Percentiles rank a stretch among this genome's conserved stretches.
Conservation (phyloP, 2,888 invertebrate species). For the Celastrina argiolus region DNA sequence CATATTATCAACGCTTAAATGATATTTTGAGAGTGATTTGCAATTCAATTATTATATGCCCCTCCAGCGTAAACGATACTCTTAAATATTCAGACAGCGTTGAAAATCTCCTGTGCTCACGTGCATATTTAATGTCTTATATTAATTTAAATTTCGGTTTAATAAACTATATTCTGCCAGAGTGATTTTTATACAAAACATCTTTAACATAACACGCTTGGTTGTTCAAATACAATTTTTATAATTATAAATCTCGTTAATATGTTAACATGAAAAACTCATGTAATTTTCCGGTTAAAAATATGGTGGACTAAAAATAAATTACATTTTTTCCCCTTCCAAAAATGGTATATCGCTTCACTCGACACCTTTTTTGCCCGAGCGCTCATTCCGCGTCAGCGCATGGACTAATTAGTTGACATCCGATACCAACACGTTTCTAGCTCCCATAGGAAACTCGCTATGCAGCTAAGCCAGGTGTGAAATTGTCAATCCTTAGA, state of each 20-base stretch:
- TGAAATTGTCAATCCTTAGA: slow-evolving; percentile 53
- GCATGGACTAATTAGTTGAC: slow-evolving; percentile 70
- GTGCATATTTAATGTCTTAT: slow-evolving; percentile 7
- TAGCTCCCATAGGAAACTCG: slow-evolving; percentile 61
- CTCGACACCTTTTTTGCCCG: slow-evolving; percentile 56
- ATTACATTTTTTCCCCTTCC: slow-evolving; percentile 28
- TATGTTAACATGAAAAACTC: background rate
- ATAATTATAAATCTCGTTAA: background rate
- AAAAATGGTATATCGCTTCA: slow-evolving; percentile 44
- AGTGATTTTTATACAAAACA: background rate
- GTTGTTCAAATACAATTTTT: background rate
- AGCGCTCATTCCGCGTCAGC: slow-evolving; percentile 65
- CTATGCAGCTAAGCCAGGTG: slow-evolving; percentile 55
- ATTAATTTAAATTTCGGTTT: background rate
- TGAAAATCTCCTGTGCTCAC: slow-evolving; percentile 10
- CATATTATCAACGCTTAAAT: slow-evolving; percentile 65
- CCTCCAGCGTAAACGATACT: slow-evolving; percentile 38
- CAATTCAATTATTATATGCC: slow-evolving; percentile 49
- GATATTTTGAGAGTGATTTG: slow-evolving; percentile 73
- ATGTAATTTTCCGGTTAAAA: slow-evolving; percentile 15
- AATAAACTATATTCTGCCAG: background rate
- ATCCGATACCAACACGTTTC: slow-evolving; percentile 52
- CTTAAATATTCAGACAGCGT: slow-evolving; percentile 19
- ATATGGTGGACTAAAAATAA: slow-evolving; percentile 11
- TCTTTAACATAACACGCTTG: background rate